phyloP scores from a whole-genome alignment of 2,888 invertebrate species.

The Entomobrya proxima region DNA sequence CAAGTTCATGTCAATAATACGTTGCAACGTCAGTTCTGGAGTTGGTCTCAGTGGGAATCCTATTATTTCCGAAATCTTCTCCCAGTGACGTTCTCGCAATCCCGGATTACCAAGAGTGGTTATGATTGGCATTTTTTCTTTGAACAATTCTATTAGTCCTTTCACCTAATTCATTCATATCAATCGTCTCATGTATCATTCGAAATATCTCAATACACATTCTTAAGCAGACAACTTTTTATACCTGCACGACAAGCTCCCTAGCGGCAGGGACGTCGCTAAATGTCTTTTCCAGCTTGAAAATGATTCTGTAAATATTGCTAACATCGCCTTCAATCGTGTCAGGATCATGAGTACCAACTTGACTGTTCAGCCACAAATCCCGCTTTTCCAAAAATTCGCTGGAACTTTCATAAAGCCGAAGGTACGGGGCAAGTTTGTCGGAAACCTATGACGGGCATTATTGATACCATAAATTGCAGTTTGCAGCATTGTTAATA shows the following conservation, averaged over 20 bases:
- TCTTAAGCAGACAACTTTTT: background rate
- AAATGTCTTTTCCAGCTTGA: conserved; percentile 92
- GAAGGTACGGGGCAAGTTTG: conserved; percentile 89
- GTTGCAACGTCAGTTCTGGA: conserved; percentile 87
- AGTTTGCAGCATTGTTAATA: too few species aligned
- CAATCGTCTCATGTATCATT: background rate
- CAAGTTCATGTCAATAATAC: conserved; percentile 91
- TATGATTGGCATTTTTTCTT: conserved; percentile 92
- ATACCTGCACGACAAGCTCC: conserved; percentile 82
- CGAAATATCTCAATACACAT: background rate
- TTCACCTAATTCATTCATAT: conserved; percentile 78
- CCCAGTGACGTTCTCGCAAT: conserved; percentile 94
- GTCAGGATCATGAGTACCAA: conserved; percentile 92
- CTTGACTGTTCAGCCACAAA: conserved; percentile 89
- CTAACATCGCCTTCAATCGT: conserved; percentile 89
- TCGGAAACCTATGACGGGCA: conserved; percentile 80
- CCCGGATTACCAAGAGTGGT: conserved; percentile 96
- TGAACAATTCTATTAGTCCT: conserved; percentile 89
- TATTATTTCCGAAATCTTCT: conserved; percentile 94
- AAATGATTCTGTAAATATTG: conserved; percentile 85
- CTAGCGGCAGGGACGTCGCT: conserved; percentile 85
- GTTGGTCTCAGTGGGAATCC: conserved; percentile 92
- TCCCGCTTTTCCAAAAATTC: conserved; percentile 90
- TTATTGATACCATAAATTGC: background rate
- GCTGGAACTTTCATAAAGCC: conserved; percentile 90